Evolutionary conservation across 2,888 invertebrate species (phyloP).

Genomic region (Rhamphomyia laevipes): DNA sequence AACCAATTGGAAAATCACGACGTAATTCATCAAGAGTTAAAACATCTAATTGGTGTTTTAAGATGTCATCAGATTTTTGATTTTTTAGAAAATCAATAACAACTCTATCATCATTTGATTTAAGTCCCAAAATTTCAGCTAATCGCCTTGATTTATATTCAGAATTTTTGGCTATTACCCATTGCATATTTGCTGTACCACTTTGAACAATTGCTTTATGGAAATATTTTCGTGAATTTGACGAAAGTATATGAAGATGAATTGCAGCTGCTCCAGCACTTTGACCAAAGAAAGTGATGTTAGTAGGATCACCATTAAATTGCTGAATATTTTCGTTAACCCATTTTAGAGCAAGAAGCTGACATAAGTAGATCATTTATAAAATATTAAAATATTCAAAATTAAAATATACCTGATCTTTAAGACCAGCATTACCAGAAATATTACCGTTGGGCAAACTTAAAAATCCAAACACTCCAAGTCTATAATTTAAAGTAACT

Average conservation of each 20-base stretch:
- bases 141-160: slow-evolving; percentile 12
- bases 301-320: slow-evolving; percentile 32
- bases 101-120: slow-evolving; percentile 12
- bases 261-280: slow-evolving; percentile 18
- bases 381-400: not conserved
- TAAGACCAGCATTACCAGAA: slow-evolving; percentile 20
- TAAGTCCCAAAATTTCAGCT: slow-evolving; percentile 17
- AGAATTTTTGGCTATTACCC: slow-evolving; percentile 12
- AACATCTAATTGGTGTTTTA: slow-evolving; percentile 5
- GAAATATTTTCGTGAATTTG: slow-evolving; percentile 17
- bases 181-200: slow-evolving; percentile 14
- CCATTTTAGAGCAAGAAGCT: slow-evolving; percentile 34
- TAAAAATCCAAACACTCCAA: slow-evolving; percentile 20
- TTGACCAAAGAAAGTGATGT: slow-evolving; percentile 20
- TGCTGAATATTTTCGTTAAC: slow-evolving; percentile 33
- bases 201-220: slow-evolving; percentile 20
- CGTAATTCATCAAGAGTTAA: slow-evolving; percentile 10
- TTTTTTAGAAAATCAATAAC: slow-evolving; percentile 14
- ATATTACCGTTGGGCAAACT: slow-evolving; percentile 17
- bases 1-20: slow-evolving; percentile 10
- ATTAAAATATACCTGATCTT: slow-evolving; percentile 17
- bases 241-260: slow-evolving; percentile 17
- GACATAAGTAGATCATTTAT: slow-evolving; percentile 2
- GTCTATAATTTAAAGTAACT: slow-evolving; percentile 20
- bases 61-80: slow-evolving; percentile 10